These are phyloP conservation scores for Ophioninae sp. DNA, from an alignment of 2,888 invertebrate species.

Conservation along the genomic window DNA sequence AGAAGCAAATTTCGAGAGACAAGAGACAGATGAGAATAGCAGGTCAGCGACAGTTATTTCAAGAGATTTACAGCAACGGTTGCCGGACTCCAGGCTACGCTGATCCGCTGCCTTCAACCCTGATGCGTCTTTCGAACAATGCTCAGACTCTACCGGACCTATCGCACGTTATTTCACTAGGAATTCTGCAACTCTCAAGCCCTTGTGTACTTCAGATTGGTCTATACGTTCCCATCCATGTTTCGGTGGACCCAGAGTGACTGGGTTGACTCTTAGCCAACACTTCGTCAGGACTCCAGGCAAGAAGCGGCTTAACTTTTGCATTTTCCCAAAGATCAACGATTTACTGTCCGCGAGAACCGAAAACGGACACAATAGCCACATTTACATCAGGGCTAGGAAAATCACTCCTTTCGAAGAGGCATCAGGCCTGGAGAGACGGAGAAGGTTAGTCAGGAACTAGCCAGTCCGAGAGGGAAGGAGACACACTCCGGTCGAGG, in stretches of 20 bases:
- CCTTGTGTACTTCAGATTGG: not conserved
- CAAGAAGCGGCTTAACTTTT: conserved; percentile 56
- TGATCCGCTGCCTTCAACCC: conserved; percentile 19
- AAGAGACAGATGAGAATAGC: conserved; percentile 64
- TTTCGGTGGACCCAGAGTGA: conserved; percentile 39
- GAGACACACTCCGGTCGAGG: not conserved
- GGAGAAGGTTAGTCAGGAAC: not conserved
- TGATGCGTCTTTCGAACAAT: not conserved
- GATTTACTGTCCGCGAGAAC: conserved; percentile 50
- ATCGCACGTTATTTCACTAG: not conserved
- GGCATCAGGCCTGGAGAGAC: conserved; percentile 32
- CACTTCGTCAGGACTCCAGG: conserved; percentile 28
- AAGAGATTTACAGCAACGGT: conserved; percentile 74
- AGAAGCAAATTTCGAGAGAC: conserved; percentile 46
- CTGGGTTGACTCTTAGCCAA: conserved; percentile 28
- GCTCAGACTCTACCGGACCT: conserved; percentile 1
- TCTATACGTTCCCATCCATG: not conserved
- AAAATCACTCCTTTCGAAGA: conserved; percentile 60
- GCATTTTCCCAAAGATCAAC: conserved; percentile 63
- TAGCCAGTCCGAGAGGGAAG: not conserved
- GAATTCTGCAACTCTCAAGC: not conserved
- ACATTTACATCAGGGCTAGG: conserved; percentile 59
- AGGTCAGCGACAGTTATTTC: conserved; percentile 73
- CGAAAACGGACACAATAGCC: conserved; percentile 54
- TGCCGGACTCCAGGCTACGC: conserved; percentile 24